Base-by-base conservation (phyloP, 2,888 invertebrate species). In the Pollenia griseotomentosa region DNA sequence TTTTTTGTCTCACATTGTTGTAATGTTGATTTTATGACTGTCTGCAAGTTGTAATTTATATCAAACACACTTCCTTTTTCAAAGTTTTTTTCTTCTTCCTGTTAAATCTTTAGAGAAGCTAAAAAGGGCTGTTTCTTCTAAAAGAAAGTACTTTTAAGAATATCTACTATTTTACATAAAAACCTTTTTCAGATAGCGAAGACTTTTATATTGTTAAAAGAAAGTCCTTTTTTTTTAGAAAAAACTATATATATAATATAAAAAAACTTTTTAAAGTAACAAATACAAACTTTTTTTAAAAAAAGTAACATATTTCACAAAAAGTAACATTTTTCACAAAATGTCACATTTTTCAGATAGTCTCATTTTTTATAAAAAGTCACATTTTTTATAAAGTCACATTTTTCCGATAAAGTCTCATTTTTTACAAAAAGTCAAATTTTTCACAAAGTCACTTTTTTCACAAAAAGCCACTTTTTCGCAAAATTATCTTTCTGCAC, bases 11-110 rank as follows among this genome's bases (percentile, higher is more conserved):
- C 16, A 55, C 65, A 10, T 42, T 42, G 19, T 61, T 70, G 9
- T 61, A 51, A 74, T 51, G 53, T 63, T 66, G 55, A 33, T 44
- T 68, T 68, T 44, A 57, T 68, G 61, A 74, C 68, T 78, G 87
- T 83, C 83, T 83, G 73, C 57, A 78, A 40, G 51, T 61, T 81
- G 53, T 77, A 78, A 80, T 83, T 86, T 83, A 83, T 70, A 86
- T 74, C 74, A 70, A 16, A 55, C 33, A 53, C n/a, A 79, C 74
- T 70, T 83, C 70, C 83, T 79, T 74, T 74, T 33, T 33, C 1
- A 33, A 33, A 6, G 0, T 33, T 33, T 68, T 48, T 79, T 77
- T 70, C 44, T 66, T 51, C 48, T 80, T 80, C 59, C 63, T 80
- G 51, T 12, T 16, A 23, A 33, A 23, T 55, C 1, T 12, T 10